Base-by-base conservation (phyloP, 2,113 vertebrate species). In the Menura novaehollandiae region DNA sequence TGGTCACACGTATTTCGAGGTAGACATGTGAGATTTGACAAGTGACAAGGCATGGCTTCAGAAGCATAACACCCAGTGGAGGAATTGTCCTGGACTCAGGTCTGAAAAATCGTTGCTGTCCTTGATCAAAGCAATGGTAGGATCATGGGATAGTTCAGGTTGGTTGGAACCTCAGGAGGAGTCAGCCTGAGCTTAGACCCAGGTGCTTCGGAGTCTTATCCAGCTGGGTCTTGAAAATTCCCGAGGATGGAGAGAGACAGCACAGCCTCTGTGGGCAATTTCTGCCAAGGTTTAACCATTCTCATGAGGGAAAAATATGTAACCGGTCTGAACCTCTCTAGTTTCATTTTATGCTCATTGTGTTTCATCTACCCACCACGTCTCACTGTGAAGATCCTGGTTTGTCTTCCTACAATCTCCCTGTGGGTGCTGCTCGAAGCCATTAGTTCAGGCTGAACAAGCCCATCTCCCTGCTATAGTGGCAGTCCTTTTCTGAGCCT, bases 1-100 rank as follows among this genome's bases (percentile, higher is more conserved):
- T 0, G 1, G 15, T 55, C 2, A 0, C 1, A 0, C 17, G 17
- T 46, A 20, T 71, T 71, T 89, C 59, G 52, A 59, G 14, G 74
- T 15, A 53, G 53, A 27, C 11, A 10, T 30, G 18, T 74, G 43
- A 67, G 51, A 59, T 43, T 30, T 82, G 39, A n/a, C 15, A 11
- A 51, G 47, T 35, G 56, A 4, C 37, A 49, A 37, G 28, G 19
- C 13, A 33, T 23, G 47, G 10, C 5, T 15, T 89, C 35, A n/a
- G 43, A 74, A 91, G 26, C 13, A 24, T n/a, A 51, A 46, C 28
- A 30, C 8, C 5, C 26, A 23, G 23, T 76, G n/a, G 21, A 82
- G 9, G 23, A 14, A 28, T 10, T 79, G 30, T 55, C 60, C 52
- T 44, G 44, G 11, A 30, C 11, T 47, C 33, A 46, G 27, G 9